Base-by-base conservation (phyloP, 1,140 invertebrate species). In the Homarus americanus region DNA sequence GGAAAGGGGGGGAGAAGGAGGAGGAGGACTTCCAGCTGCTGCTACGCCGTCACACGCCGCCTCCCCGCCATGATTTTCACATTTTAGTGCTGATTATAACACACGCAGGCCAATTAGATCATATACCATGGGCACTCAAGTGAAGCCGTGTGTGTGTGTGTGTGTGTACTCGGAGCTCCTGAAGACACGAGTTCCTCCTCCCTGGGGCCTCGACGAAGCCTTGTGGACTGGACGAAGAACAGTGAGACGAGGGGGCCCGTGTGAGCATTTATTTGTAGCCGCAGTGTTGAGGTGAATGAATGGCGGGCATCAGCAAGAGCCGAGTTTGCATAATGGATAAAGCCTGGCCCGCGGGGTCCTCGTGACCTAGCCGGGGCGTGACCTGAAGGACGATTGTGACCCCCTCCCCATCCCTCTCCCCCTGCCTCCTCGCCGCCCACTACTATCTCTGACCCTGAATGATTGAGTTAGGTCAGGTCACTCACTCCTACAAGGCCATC, bases 241-340 rank as follows among this genome's bases (percentile, higher is more conserved):
- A 2, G 17, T 24, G 41, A 12, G 7, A n/a, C n/a, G n/a, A 15
- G 17, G 1, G 3, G 20, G 38, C 17, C 78, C 78, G 38, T 5
- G 41, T 15, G 41, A n/a, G 40, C 40, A 79, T 41, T 79, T 38
- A 79, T 41, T 79, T 38, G 40, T 20, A 20, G 76, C 36, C 36
- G 36, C 15, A 41, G 40, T 20, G 41, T 20, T n/a, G 24, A 41
- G 49, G 10, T 44, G 78, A 80, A 80, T 80, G 78, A 80, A 80
- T 80, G 78, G 41, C 40, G 17, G 78, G 78, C 24, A 80, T 80
- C 78, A 44, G 49, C 38, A 32, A 49, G 40, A 41, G 20, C 78
- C 17, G 32, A 80, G 40, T 80, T 80, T 80, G 78, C 78, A 80
- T 80, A 80, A 41, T 80, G 78, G 78, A 80, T 80, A 80, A 80